Evolutionary conservation across 2,888 invertebrate genomes (phyloP).

Genomic region (Pilophorus perplexus): DNA sequence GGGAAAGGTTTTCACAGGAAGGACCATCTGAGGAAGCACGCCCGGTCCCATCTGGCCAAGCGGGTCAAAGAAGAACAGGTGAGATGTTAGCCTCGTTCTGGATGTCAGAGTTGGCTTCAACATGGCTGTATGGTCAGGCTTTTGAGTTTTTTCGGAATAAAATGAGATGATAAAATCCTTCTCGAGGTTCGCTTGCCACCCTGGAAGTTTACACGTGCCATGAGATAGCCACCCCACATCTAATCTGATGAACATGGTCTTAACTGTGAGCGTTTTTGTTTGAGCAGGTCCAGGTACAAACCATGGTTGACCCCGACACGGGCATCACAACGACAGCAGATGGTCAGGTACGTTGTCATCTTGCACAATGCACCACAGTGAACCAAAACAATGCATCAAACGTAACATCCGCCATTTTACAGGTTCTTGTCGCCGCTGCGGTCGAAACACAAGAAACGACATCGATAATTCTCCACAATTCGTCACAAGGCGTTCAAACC

Average conservation of each 20-base stretch:
- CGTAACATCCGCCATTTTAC: no score
- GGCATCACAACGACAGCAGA: constrained; percentile 30
- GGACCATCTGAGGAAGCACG: constrained; percentile 77
- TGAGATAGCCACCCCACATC: no score
- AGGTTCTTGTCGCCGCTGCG: constrained; percentile 17
- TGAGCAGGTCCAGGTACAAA: no score
- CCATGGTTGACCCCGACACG: constrained; percentile 48
- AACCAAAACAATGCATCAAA: no score
- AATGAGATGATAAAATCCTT: no score
- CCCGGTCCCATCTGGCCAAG: constrained; percentile 72
- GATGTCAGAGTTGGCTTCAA: no score
- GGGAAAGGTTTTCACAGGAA: constrained; percentile 80
- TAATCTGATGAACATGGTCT: no score
- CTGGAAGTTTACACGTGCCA: no score
- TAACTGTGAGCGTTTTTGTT: no score
- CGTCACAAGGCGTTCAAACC: constrained; percentile 30
- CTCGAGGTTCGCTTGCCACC: no score
- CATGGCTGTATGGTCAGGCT: no score
- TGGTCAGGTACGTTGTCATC: constrained; percentile 15
- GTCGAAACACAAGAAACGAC: constrained; percentile 29
- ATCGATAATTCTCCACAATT: constrained; percentile 28
- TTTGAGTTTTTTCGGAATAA: no score
- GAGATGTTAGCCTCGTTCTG: constrained; percentile 53
- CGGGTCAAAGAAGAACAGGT: constrained; percentile 65
- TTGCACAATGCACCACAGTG: not conserved